Evolutionary conservation across 2,888 invertebrate genomes (phyloP).

Genomic region (Mesochorus sp.): DNA sequence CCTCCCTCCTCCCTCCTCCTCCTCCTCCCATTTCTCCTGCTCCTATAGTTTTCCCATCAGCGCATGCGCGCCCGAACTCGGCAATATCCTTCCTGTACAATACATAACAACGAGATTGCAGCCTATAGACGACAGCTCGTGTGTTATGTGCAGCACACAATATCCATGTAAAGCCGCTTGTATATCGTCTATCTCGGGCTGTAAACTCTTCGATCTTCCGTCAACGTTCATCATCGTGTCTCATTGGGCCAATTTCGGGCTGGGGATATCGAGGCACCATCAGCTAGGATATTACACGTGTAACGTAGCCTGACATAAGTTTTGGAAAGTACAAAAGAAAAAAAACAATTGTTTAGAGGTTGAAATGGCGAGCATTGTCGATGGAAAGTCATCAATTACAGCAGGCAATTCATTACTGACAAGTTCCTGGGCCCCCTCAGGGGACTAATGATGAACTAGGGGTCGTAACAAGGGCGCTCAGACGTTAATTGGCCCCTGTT

Average conservation of each 20-base stretch:
- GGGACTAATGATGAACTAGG: no score
- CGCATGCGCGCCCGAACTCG: constrained; percentile 10
- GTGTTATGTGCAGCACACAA: constrained; percentile 17
- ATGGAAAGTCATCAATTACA: no score
- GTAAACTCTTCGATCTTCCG: neutral
- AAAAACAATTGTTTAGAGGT: no score
- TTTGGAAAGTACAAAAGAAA: no score
- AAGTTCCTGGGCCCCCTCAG: no score
- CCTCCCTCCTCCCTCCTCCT: neutral
- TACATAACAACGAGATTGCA: no score
- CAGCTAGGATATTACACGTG: neutral
- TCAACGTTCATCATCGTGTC: constrained; percentile 66
- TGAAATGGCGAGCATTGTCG: no score
- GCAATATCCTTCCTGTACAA: no score
- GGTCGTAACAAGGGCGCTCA: neutral
- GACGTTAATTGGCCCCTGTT: constrained; percentile 18
- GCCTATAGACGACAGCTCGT: neutral
- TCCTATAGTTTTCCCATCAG: constrained; percentile 12
- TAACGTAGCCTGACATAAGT: no score
- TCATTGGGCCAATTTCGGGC: constrained; percentile 70
- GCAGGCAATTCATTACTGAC: no score
- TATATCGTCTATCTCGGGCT: neutral
- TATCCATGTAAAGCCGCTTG: constrained; percentile 12
- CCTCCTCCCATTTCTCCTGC: neutral
- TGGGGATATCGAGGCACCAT: constrained; percentile 37